These are phyloP conservation scores for Zosterops lateralis DNA, from an alignment of 2,113 vertebrate species.

Conservation along the genomic window DNA sequence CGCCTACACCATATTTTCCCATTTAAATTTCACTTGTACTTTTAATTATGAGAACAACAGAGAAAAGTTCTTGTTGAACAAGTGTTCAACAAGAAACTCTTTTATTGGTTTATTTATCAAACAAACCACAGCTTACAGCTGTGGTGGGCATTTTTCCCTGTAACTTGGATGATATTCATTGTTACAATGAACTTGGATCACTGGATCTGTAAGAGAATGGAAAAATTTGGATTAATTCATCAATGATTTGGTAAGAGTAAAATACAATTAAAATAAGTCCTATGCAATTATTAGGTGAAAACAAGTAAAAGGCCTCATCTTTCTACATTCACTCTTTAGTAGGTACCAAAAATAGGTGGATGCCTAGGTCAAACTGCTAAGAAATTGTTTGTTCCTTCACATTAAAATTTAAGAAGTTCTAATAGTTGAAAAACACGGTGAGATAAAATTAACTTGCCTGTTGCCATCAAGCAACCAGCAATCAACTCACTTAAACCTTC, in stretches of 20 bases:
- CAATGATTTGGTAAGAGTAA: neutral
- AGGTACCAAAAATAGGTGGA: neutral
- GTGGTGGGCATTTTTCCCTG: neutral
- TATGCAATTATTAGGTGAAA: neutral
- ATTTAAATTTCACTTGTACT: neutral
- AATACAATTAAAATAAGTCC: neutral
- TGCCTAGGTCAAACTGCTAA: neutral
- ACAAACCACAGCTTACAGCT: neutral
- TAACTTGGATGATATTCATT: neutral
- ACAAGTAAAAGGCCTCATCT: neutral
- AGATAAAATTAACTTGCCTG: neutral
- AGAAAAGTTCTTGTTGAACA: neutral
- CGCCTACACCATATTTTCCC: neutral
- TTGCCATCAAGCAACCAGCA: neutral
- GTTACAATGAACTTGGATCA: rapidly evolving
- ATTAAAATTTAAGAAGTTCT: neutral
- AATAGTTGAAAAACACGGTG: neutral
- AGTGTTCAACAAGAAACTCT: neutral
- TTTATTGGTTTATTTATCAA: neutral
- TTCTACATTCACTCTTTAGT: neutral
- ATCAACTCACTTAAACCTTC: neutral
- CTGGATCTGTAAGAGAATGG: neutral
- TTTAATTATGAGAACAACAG: neutral
- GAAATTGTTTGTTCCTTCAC: neutral
- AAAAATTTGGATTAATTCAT: neutral